Evolutionary conservation across 2,888 invertebrate genomes (phyloP), one percentile per base, ranked within the genome.

Genomic region (Nysson spinosus): DNA sequence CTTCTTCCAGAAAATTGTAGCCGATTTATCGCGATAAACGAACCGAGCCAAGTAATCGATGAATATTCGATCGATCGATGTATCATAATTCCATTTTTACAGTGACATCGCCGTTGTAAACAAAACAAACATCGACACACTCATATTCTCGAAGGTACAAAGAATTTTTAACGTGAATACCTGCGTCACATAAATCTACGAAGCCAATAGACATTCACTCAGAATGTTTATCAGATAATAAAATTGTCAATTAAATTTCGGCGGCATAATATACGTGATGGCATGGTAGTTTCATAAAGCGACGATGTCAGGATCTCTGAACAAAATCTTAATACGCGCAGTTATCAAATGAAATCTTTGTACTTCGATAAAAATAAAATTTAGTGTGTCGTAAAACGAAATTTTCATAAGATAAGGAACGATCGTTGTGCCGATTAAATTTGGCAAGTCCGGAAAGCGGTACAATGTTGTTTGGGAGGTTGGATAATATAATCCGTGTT

Each of bases 31-130:
- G 9, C 24, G 24, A 7, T 24, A 2, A 24, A 24, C 24, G 9
- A 5, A 2, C 24, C 32, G 7, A 11, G 17, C 30, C 44, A 20
- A 17, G 44, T 12, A 44, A 62, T 62, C 56, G 54, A 47, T 66
- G 63, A 63, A 63, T 63, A 55, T 50, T 65, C 46, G 62, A 62
- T 65, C 43, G 39, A 55, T 62, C 40, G 35, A 7, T 5, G 28
- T 46, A 34, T 35, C 17, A 17, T 16, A 42, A 49, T 43, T 40
- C 61, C 55, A 49, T 22, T 32, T 52, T 32, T n/a, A 11, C 39
- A 20, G 17, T 9, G 28, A 17, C 12, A 51, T 58, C 39, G 40
- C 17, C 7, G 19, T 6, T 6, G 5, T n/a, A 17, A 20, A 28
- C 19, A 28, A 51, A 46, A 60, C 37, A 60, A 63, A 43, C 42